Evolutionary conservation across 2,888 invertebrate genomes (phyloP).

Genomic region (Carterocephalus palaemon): DNA sequence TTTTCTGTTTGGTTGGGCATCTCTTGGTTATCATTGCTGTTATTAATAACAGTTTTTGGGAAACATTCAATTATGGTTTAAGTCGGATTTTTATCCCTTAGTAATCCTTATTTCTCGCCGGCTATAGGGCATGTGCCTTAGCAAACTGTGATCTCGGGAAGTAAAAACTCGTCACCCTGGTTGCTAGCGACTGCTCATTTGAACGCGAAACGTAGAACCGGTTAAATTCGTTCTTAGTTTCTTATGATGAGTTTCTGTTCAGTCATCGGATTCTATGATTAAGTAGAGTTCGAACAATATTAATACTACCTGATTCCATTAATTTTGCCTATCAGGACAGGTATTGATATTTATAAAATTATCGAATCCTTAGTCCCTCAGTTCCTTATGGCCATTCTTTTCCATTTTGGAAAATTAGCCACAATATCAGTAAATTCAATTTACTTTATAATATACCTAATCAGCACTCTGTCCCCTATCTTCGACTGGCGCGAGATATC

Average conservation of each 20-base stretch:
- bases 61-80: too few species aligned
- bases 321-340: too few species aligned
- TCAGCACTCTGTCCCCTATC: conserved; percentile 17
- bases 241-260: conserved; percentile 12
- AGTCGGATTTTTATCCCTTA: too few species aligned
- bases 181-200: conserved; percentile 20
- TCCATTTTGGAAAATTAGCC: background rate
- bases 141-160: conserved; percentile 12
- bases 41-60: too few species aligned
- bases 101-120: background rate
- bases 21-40: too few species aligned
- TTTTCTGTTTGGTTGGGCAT: too few species aligned
- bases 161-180: conserved; percentile 25
- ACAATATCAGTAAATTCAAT: too few species aligned
- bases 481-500: conserved; percentile 41
- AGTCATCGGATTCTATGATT: conserved; percentile 5
- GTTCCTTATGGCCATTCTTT: background rate
- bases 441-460: too few species aligned
- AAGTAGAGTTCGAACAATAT: too few species aligned
- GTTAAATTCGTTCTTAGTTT: conserved; percentile 22
- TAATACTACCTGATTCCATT: too few species aligned
- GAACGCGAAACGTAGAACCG: conserved; percentile 20
- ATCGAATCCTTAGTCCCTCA: background rate
- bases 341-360: background rate
- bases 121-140: background rate